phyloP scores from a whole-genome alignment of 2,888 invertebrate species.

The Lasioglossum villosulum region DNA sequence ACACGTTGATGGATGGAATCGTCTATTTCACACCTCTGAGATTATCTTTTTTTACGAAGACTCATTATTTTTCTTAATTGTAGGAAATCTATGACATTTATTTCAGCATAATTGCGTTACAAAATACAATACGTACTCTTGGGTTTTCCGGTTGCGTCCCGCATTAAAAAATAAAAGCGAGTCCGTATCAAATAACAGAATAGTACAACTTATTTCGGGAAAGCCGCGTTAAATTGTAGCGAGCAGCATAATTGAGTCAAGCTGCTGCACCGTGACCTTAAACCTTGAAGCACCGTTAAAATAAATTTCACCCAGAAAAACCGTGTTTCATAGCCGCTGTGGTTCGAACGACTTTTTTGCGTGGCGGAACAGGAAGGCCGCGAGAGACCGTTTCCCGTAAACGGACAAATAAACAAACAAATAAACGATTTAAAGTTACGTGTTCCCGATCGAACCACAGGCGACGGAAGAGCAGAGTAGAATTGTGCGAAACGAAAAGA shows the following conservation, averaged over 20 bases:
- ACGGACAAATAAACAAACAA: constrained; percentile 23
- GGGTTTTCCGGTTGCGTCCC: no score
- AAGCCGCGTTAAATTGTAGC: no score
- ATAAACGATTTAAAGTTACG: constrained; percentile 34
- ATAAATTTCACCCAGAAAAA: neutral
- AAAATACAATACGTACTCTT: no score
- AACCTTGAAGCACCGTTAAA: neutral
- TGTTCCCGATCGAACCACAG: neutral
- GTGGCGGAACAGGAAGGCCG: neutral
- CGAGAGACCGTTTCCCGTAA: neutral
- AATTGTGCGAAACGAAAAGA: neutral
- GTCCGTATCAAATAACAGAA: no score
- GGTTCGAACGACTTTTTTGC: neutral
- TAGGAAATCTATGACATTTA: no score
- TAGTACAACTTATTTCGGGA: no score
- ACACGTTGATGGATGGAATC: neutral
- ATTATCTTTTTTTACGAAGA: neutral
- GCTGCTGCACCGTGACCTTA: neutral
- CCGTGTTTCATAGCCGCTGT: no score
- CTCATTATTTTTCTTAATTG: no score
- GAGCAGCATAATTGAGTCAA: neutral
- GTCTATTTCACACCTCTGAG: neutral
- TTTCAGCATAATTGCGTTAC: no score
- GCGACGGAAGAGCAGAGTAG: neutral
- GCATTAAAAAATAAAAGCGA: no score